Base-by-base conservation (phyloP, 1,140 invertebrate genomes). In the Lethrus apterus region DNA sequence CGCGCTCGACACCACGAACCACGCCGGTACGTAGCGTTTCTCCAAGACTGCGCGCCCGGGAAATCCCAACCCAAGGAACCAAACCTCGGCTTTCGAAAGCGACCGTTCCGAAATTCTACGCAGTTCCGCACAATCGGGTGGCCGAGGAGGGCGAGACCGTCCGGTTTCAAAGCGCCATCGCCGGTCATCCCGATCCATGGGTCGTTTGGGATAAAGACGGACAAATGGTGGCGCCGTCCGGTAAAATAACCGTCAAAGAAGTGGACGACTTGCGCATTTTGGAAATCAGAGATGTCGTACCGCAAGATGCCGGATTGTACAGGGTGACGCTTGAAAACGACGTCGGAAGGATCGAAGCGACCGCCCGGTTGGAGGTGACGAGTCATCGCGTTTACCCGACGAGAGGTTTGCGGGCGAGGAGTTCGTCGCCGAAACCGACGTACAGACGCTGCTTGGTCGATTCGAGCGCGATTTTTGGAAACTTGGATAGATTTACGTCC, bases 61-160 rank as follows among this genome's bases (percentile, higher is more conserved):
- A 53, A 47, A 35, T 36, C 17, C 29, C 34, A 29, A 38, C 17
- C n/a, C 31, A 20, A n/a, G 41, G n/a, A 17, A 17, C 35, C 5
- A 43, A 35, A 34, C 19, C 13, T 2, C 23, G 45, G 5, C 13
- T 35, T 9, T 15, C 42, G 33, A 46, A 58, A 50, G 57, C 56
- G 23, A 59, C 71, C 24, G 72, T 84, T 2, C 86, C 88, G 0
- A 87, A 87, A 65, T 93, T 94, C 69, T 86, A 89, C 64, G 84
- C 88, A 14, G 82, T 89, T 45, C 89, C 89, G 1, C 86, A 88
- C 59, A 89, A 90, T 62, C 78, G 83, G 33, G 78, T 90, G 4
- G 86, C 79, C 0, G 83, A 89, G 60, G 83, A 88, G 65, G 87
- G 88, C 5, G 85, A 90, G 53, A 83, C 80, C 1, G 78, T 86